Base-by-base conservation (phyloP, 2,113 vertebrate genomes). In the Heterotilapia buettikoferi region DNA sequence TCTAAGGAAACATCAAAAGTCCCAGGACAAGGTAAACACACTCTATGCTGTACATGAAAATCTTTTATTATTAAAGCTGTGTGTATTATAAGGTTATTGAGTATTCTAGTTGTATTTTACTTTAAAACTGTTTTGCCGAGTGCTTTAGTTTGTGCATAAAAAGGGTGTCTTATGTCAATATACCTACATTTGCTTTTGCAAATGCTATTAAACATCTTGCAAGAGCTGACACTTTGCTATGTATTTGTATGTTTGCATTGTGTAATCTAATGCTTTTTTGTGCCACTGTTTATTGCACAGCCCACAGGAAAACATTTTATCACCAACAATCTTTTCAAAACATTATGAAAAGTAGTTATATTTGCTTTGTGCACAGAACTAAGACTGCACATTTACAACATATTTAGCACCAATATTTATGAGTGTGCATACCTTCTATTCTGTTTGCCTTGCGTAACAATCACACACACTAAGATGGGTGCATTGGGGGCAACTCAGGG, bases 11-110 rank as follows among this genome's bases (percentile, higher is more conserved):
- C 97, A 97, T 59, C 95, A 93, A 43, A 97, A 93, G 83, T 93
- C 95, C 50, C 97, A 97, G 92, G 97, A 97, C 91, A 97, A 99
- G 98, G 98, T 99, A 83, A 86, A 1, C 24, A 21, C 9, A 26
- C 29, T n/a, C 8, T 50, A n/a, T 47, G 29, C 43, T 85, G 19
- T 21, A 61, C 6, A 26, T 36, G 26, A n/a, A 54, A 6, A 19
- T 8, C 26, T 31, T 9, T 19, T 3, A n/a, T 52, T n/a, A 78
- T 52, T n/a, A n/a, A 13, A 3, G 21, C 40, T 47, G 40, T 1
- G 1, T 78, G 73, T 78, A 52, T 33, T 19, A 52, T 1, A 31
- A 52, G 26, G 26, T 52, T 50, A 13, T 52, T 13, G 26, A 78
- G 21, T n/a, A 83, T 3, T 82, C 31, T 7, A 45, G 26, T 82